Conservation (phyloP, 2,113 vertebrate species). For the Zingel zingel region DNA sequence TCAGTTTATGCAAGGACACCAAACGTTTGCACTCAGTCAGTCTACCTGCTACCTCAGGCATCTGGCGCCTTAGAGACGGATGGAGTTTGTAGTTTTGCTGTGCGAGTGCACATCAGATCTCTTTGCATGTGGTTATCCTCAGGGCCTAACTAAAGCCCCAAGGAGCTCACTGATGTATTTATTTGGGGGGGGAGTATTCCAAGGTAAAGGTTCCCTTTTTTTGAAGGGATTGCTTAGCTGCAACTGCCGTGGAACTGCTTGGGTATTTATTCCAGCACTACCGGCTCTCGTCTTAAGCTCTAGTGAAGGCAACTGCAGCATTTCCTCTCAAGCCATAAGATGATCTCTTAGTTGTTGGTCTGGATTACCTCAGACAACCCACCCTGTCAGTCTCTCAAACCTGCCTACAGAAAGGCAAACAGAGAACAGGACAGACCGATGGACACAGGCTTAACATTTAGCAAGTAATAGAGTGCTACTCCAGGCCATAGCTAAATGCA, state of each 20-base stretch:
- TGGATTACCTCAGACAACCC: constrained; percentile 64
- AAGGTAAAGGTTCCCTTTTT: constrained; percentile 73
- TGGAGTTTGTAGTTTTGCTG: constrained; percentile 55
- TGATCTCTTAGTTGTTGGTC: constrained; percentile 64
- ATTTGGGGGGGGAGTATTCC: constrained; percentile 58
- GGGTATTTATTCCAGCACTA: constrained; percentile 61
- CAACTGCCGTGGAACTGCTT: constrained; percentile 45
- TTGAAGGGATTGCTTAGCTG: constrained; percentile 68
- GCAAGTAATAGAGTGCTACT: constrained; percentile 20
- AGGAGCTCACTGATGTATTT: constrained; percentile 76
- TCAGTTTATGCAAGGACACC: constrained; percentile 53
- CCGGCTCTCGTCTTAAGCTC: constrained; percentile 64
- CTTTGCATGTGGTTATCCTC: constrained; percentile 71
- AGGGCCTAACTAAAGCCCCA: constrained; percentile 64
- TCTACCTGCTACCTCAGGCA: constrained; percentile 58
- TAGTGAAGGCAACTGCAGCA: constrained; percentile 46
- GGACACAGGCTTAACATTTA: constrained; percentile 30
- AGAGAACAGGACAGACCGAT: constrained; percentile 33
- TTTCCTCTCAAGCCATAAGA: constrained; percentile 58
- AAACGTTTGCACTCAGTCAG: constrained; percentile 23
- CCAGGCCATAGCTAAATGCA: constrained; percentile 10
- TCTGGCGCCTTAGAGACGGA: constrained; percentile 41
- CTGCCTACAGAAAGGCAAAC: constrained; percentile 39
- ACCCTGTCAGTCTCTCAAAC: constrained; percentile 52
- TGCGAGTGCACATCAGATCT: constrained; percentile 66